Base-by-base conservation (phyloP, 2,113 vertebrate genomes). In the Oryzias woworae region DNA sequence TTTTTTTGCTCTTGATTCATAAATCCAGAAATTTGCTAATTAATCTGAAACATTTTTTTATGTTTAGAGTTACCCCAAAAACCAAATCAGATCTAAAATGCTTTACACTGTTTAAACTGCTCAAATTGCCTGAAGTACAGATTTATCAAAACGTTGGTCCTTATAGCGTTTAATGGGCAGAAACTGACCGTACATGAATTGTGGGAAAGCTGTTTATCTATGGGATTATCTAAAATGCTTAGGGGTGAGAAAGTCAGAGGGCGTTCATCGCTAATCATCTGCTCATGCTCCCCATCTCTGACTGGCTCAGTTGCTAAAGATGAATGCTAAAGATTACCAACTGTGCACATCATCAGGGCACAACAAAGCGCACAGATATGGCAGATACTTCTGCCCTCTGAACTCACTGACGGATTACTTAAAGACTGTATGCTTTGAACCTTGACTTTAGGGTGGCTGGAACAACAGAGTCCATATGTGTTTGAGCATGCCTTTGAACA, bases 261-360 rank as follows among this genome's bases (percentile, higher is more conserved):
- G 81, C 71, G 56, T 81, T 80, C 75, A 81, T 87, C 81, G 82
- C 78, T 79, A 83, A 88, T 88, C 84, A 83, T 86, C 76, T 79
- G 77, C 62, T 87, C 81, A 81, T 82, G 58, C 73, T 78, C 69
- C 71, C 70, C 80, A 67, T 86, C 72, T 79, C 74, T 77, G 72
- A 77, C 57, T 77, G 71, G 73, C 73, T 86, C 79, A 73, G 69
- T 60, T 76, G 66, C 76, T 69, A 75, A 72, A 78, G 75, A 77
- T 80, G 76, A 86, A 81, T 65, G 20, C 20, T 20, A 20, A 20
- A 20, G 20, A 67, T 64, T 73, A 75, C 54, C 81, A 77, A 84
- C 82, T 81, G 73, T 63, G 71, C 70, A 73, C 69, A 60, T 59
- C 58, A 55, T 56, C 22, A 26, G 62, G 52, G 53, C 72, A 70